Conservation (phyloP, 2,113 vertebrate genomes). For the Lasiurus borealis region DNA sequence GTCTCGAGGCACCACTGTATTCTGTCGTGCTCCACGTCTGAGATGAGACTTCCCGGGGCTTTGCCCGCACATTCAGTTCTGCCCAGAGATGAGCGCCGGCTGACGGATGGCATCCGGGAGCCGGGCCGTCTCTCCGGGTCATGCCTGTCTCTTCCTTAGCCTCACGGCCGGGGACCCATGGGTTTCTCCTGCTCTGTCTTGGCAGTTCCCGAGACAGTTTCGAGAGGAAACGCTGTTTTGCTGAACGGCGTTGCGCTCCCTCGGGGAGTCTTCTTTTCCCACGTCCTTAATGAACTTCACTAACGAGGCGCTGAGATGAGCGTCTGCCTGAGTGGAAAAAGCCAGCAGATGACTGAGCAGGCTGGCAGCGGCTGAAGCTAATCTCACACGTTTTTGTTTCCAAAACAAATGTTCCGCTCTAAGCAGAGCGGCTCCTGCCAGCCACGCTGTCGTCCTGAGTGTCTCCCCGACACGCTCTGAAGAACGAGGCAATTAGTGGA, state of each 20-base stretch:
- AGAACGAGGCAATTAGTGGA: neutral
- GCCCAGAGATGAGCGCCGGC: neutral
- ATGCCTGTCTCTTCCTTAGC: neutral
- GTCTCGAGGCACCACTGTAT: too few relatives aligned
- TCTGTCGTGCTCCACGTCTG: neutral
- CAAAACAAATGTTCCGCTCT: slow-evolving; percentile 64
- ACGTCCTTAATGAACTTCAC: slow-evolving; percentile 1
- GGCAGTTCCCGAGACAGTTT: neutral
- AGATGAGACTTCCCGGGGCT: neutral
- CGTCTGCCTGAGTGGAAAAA: slow-evolving; percentile 34
- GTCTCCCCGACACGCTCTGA: neutral
- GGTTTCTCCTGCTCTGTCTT: neutral
- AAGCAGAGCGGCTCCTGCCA: slow-evolving; percentile 14
- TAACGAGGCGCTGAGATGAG: slow-evolving; percentile 49
- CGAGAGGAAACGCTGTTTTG: neutral
- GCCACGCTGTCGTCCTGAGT: neutral
- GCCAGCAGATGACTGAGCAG: slow-evolving; percentile 3
- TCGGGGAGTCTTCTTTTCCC: slow-evolving; percentile 50
- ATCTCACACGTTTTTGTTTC: slow-evolving; percentile 53
- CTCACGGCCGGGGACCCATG: neutral
- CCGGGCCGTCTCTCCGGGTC: too few relatives aligned
- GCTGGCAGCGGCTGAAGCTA: slow-evolving; percentile 66
- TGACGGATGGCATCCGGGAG: accelerated
- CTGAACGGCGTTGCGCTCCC: neutral
- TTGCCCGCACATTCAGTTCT: neutral